Percentiles rank a stretch among this genome's conserved stretches.
These are phyloP conservation scores for Nycticebus coucang DNA, from an alignment of 2,113 vertebrate species.

Conservation along the genomic window DNA sequence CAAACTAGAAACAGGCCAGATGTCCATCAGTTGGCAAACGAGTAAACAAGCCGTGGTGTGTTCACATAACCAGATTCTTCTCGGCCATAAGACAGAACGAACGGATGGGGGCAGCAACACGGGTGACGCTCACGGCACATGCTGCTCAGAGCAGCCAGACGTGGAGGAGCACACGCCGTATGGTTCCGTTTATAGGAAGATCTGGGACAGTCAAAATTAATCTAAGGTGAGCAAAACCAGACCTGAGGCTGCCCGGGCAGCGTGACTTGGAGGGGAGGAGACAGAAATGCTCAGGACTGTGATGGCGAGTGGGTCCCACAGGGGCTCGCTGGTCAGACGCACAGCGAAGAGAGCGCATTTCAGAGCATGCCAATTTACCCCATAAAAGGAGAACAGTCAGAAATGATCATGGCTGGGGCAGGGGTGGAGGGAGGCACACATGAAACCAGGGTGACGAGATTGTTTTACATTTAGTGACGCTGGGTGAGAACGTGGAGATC, in stretches of 20 bases:
- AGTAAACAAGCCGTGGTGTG: not conserved
- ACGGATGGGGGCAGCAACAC: rapidly evolving
- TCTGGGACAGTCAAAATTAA: not conserved
- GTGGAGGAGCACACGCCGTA: rapidly evolving
- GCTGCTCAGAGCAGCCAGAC: not conserved
- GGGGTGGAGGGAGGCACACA: not conserved
- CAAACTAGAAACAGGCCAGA: not conserved
- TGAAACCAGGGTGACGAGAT: rapidly evolving
- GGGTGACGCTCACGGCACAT: rapidly evolving
- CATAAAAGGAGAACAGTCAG: not conserved
- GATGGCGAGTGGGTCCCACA: rapidly evolving
- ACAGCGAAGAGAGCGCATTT: not conserved
- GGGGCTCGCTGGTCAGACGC: not conserved
- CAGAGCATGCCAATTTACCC: not conserved
- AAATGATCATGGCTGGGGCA: rapidly evolving
- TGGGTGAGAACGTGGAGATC: not conserved
- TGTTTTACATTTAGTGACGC: not conserved
- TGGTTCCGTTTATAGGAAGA: not conserved
- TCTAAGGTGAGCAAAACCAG: not conserved
- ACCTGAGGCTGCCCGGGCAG: not conserved
- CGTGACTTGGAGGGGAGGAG: not conserved
- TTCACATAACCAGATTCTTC: not conserved
- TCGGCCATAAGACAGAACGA: not conserved
- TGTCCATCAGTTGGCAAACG: rapidly evolving
- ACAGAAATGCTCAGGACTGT: not conserved